These are phyloP conservation scores for Turritopsis dohrnii DNA, from an alignment of 30 jellyfish, hydroid and myxozoan species.

Conservation along the genomic window DNA sequence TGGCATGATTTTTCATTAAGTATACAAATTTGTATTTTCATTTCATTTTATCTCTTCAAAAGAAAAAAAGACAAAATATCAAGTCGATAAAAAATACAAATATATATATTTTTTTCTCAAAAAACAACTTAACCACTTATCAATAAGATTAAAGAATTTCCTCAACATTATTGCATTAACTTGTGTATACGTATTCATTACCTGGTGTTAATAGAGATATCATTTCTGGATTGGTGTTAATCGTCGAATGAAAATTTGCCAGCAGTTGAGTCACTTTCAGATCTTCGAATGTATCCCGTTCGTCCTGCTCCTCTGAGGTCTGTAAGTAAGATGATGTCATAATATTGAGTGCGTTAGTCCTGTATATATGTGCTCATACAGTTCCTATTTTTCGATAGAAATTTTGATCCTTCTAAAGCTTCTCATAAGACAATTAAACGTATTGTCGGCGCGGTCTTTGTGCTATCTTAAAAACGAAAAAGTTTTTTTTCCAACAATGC, in stretches of 20 bases:
- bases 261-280: not conserved
- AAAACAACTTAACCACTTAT: not conserved
- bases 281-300: not conserved
- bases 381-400: not conserved
- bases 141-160: not conserved
- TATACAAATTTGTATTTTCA: not conserved
- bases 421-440: constrained; percentile 10
- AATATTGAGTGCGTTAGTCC: not conserved
- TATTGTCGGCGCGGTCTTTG: constrained; percentile 16
- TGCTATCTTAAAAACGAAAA: not conserved
- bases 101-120: no score
- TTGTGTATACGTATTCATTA: not conserved
- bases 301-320: not conserved
- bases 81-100: not conserved
- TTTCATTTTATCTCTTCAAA: not conserved
- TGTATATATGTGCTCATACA: not conserved
- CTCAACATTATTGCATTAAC: not conserved
- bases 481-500: constrained; percentile 1
- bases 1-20: not conserved
- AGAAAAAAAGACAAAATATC: not conserved
- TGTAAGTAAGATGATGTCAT: not conserved
- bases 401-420: constrained; percentile 8
- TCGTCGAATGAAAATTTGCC: not conserved
- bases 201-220: constrained; percentile 8
- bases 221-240: not conserved